These are phyloP conservation scores for Meteorus colon DNA, from an alignment of 2,888 invertebrate genomes.

Conservation along the genomic window DNA sequence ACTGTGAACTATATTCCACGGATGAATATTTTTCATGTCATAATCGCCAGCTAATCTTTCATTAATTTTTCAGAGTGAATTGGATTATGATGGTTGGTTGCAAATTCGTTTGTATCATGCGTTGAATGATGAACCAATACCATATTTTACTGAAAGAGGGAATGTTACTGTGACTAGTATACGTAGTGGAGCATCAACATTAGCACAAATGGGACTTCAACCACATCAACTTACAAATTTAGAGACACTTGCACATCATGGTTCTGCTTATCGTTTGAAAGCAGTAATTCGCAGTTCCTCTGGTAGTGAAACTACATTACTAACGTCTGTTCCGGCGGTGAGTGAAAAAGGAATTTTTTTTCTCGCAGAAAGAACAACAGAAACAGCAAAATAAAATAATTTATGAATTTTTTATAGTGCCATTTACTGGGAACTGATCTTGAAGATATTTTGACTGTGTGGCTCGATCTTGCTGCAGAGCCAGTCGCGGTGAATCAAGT, in stretches of 20 bases:
- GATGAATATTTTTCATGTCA: neutral
- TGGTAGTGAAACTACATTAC: slow-evolving; percentile 80
- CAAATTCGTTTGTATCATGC: slow-evolving; percentile 83
- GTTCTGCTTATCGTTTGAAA: slow-evolving; percentile 85
- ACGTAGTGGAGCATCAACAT: slow-evolving; percentile 78
- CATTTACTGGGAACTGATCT: slow-evolving; percentile 84
- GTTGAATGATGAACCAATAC: slow-evolving; percentile 75
- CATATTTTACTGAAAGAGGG: slow-evolving; percentile 80
- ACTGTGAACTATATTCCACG: neutral
- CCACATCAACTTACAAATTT: slow-evolving; percentile 76
- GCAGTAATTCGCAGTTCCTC: slow-evolving; percentile 81
- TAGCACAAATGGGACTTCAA: slow-evolving; percentile 79
- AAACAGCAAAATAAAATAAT: neutral
- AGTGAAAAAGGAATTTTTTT: slow-evolving; percentile 55
- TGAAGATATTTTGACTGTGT: slow-evolving; percentile 85
- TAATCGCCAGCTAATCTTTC: neutral
- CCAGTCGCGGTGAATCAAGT: slow-evolving; percentile 83
- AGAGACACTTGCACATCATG: slow-evolving; percentile 79
- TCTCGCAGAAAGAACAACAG: too few species aligned
- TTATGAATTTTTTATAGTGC: slow-evolving; percentile 75
- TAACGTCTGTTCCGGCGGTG: slow-evolving; percentile 88
- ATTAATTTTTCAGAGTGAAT: slow-evolving; percentile 73
- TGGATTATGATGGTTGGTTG: slow-evolving; percentile 86
- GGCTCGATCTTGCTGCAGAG: slow-evolving; percentile 86
- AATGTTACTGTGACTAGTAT: slow-evolving; percentile 83